A percentile compares a stretch with the other conserved stretches of the same genome.
These are phyloP conservation scores for Dicycla oo DNA, from an alignment of 2,888 invertebrate genomes.

Conservation along the genomic window DNA sequence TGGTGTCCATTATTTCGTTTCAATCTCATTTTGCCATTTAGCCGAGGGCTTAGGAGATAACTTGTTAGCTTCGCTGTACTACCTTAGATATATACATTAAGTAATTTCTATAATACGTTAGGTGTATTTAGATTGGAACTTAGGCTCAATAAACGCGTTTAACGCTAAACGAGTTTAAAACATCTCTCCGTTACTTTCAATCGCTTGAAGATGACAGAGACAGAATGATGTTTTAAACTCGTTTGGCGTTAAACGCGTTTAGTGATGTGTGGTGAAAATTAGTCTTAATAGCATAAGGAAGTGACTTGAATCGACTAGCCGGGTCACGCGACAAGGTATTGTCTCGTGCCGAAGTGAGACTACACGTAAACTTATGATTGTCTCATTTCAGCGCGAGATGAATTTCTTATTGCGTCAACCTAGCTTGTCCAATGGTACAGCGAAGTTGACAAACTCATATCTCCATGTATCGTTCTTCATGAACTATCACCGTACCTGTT, in stretches of 20 bases:
- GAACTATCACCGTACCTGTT: slow-evolving; percentile 12
- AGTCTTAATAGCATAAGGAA: slow-evolving; percentile 29
- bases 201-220: too few relatives aligned
- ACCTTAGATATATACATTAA: neutral
- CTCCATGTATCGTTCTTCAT: slow-evolving; percentile 9
- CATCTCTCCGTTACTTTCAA: too few relatives aligned
- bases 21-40: slow-evolving; percentile 10
- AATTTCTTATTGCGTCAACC: neutral
- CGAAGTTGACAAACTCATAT: slow-evolving; percentile 20
- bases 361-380: neutral
- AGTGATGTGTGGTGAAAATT: too few relatives aligned
- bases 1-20: slow-evolving; percentile 22
- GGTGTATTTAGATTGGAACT: slow-evolving; percentile 30
- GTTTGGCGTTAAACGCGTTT: too few relatives aligned
- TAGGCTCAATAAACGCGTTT: too few relatives aligned
- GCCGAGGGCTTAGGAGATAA: neutral
- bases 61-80: slow-evolving; percentile 25
- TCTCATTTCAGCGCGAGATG: neutral
- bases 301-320: neutral
- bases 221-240: too few relatives aligned
- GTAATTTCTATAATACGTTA: slow-evolving; percentile 27
- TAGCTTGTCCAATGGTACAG: slow-evolving; percentile 3
- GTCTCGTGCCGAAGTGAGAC: too few relatives aligned
- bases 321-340: neutral
- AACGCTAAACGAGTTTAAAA: too few relatives aligned